Conservation (phyloP, 92 coral and sea anemone genomes). For the Umimayanthus chanpuru region DNA sequence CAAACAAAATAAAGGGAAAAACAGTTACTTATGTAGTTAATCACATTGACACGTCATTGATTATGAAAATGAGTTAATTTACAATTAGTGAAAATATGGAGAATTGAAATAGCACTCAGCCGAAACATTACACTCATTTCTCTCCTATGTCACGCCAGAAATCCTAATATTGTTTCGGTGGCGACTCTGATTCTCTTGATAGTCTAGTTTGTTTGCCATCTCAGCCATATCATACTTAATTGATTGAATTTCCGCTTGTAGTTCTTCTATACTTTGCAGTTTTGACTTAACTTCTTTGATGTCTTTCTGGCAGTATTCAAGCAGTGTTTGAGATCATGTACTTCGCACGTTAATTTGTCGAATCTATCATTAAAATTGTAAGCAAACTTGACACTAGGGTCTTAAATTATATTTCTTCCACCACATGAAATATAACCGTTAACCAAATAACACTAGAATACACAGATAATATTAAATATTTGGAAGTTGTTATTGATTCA, state of each 20-base stretch:
- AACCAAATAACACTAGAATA: too few relatives aligned
- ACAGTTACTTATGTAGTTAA: too few relatives aligned
- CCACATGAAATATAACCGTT: too few relatives aligned
- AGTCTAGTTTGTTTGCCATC: not conserved
- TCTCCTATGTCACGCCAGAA: constrained; percentile 1
- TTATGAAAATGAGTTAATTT: too few relatives aligned
- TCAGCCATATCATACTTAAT: constrained; percentile 4
- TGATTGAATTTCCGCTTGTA: constrained; percentile 1
- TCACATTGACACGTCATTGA: too few relatives aligned
- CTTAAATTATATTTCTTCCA: too few relatives aligned
- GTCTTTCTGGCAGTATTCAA: not conserved
- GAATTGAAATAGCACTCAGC: too few relatives aligned
- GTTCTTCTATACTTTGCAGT: not conserved
- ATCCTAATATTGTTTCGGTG: not conserved
- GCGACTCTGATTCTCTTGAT: constrained; percentile 11
- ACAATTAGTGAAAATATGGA: too few relatives aligned
- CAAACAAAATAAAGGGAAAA: too few relatives aligned
- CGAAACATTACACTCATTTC: too few relatives aligned
- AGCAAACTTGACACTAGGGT: not conserved
- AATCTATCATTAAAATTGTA: constrained; percentile 9
- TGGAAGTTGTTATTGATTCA: too few relatives aligned
- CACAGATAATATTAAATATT: too few relatives aligned
- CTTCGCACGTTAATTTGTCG: constrained; percentile 12
- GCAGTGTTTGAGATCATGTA: constrained; percentile 2
- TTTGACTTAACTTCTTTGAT: not conserved